A percentile compares a stretch with the other conserved stretches of the same genome.
These are phyloP conservation scores for Rhamnusium bicolor DNA, from an alignment of 2,888 invertebrate species.

Conservation along the genomic window DNA sequence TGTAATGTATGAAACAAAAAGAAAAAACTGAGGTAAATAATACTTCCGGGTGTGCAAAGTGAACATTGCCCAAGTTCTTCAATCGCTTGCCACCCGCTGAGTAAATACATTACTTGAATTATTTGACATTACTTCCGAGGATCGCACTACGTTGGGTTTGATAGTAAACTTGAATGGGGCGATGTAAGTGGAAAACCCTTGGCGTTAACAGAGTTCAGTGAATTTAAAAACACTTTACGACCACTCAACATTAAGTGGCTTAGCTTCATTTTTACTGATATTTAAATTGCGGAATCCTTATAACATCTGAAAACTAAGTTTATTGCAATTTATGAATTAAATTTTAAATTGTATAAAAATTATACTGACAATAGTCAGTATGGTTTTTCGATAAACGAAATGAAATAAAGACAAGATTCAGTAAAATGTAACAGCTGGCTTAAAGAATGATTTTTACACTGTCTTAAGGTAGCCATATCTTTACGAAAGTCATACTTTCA, in stretches of 20 bases:
- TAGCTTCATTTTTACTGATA: conserved; percentile 18
- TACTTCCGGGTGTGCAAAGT: not conserved
- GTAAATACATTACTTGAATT: conserved; percentile 26
- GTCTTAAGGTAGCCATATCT: too few species aligned
- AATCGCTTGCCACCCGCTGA: conserved; percentile 2
- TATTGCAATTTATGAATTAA: not conserved
- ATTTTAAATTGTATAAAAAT: not conserved
- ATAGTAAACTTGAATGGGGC: conserved; percentile 15
- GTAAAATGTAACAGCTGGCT: too few species aligned
- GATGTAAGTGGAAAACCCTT: conserved; percentile 31
- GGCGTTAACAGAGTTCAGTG: conserved; percentile 27
- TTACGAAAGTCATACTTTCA: too few species aligned
- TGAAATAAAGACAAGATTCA: too few species aligned
- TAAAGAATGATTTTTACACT: too few species aligned
- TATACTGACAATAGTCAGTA: too few species aligned
- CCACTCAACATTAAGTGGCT: conserved; percentile 31
- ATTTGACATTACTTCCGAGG: conserved; percentile 23
- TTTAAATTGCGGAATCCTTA: conserved; percentile 10
- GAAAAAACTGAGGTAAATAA: not conserved
- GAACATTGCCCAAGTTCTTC: conserved; percentile 1
- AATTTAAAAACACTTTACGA: conserved; percentile 32
- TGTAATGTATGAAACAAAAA: not conserved
- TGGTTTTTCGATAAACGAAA: too few species aligned
- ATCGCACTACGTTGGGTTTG: conserved; percentile 14
- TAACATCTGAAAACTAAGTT: conserved; percentile 2